Conservation (phyloP, 2,113 vertebrate species). For the Ochotona curzoniae region DNA sequence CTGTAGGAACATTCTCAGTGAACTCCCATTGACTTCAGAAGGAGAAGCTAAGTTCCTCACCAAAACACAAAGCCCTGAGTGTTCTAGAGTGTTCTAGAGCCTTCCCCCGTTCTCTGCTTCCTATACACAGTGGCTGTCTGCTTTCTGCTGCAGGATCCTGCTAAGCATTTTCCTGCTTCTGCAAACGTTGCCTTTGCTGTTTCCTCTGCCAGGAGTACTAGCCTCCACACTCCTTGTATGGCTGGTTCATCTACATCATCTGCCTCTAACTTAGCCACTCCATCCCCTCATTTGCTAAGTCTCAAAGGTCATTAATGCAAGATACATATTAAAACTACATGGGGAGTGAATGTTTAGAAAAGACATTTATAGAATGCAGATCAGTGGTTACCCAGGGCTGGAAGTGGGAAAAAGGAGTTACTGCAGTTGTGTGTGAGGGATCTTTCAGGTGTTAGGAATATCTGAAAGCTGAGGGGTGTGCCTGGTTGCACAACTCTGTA, state of each 20-base stretch:
- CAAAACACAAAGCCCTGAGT: background rate
- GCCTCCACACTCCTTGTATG: background rate
- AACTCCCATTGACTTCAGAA: background rate
- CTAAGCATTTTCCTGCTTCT: background rate
- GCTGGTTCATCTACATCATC: background rate
- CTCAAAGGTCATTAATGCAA: background rate
- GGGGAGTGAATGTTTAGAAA: background rate
- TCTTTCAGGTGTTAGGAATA: background rate
- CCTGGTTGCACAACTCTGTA: background rate
- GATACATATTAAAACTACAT: background rate
- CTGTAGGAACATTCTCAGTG: background rate
- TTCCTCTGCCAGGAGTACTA: background rate
- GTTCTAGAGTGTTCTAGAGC: background rate
- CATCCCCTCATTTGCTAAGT: background rate
- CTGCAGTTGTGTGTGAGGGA: background rate
- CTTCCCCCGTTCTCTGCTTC: background rate
- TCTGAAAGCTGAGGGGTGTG: background rate
- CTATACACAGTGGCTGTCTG: rapidly evolving
- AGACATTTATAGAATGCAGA: background rate
- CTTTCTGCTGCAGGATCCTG: background rate
- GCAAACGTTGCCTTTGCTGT: background rate
- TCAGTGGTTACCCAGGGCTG: background rate
- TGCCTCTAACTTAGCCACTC: background rate
- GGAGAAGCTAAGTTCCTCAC: background rate
- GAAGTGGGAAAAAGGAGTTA: background rate